A percentile compares a stretch with the other conserved stretches of the same genome.
Conservation (phyloP, 1,140 invertebrate genomes). For the Steinernema feltiae region DNA sequence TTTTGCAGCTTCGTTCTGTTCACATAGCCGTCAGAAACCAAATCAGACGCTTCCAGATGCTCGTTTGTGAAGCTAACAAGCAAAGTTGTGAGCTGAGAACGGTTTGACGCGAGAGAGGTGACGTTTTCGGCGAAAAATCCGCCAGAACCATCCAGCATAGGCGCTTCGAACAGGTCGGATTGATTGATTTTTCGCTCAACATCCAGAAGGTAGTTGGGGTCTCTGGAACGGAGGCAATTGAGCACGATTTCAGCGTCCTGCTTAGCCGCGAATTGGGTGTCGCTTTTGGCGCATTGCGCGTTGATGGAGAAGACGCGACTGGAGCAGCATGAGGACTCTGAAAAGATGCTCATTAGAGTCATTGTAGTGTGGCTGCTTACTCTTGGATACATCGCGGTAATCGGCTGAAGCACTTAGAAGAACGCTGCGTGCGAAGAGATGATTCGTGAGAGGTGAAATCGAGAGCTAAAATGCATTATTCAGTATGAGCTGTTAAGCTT, state of each 20-base stretch:
- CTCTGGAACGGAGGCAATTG: not conserved
- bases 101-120: not conserved
- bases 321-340: not conserved
- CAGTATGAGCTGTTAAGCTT: not conserved
- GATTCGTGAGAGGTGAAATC: not conserved
- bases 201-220: not conserved
- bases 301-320: not conserved
- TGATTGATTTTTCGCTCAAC: not conserved
- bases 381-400: not conserved
- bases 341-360: not conserved
- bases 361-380: not conserved
- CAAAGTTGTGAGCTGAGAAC: not conserved
- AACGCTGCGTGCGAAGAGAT: not conserved
- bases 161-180: not conserved
- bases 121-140: not conserved
- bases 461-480: not conserved
- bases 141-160: not conserved
- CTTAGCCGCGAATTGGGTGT: not conserved
- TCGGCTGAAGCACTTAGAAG: not conserved
- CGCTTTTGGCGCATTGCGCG: not conserved
- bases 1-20: not conserved
- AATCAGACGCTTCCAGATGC: not conserved
- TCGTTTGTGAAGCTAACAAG: not conserved
- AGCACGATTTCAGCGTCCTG: not conserved
- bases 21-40: not conserved